Evolutionary conservation across 1,140 invertebrate genomes (phyloP), one percentile per base, ranked within the genome.

Genomic region (Dendroctonus ponderosae): DNA sequence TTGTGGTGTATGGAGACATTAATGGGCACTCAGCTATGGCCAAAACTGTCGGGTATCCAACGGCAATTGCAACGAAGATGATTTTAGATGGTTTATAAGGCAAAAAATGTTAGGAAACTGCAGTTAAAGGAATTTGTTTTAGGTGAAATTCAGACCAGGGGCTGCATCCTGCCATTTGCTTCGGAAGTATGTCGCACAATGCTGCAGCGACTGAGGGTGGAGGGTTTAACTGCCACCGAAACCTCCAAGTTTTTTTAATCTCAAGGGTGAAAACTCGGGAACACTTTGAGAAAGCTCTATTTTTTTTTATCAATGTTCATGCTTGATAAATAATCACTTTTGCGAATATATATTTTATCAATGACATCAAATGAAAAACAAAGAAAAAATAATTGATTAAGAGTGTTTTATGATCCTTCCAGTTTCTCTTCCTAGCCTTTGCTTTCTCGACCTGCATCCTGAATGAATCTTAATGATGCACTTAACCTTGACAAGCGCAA

Each of bases 31-130:
- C 96, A 0, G 98, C 97, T 5, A 99, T 99, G 98, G 94, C 97
- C 0, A 89, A 93, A 74, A 97, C 95, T 12, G 98, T 99, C 6
- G 97, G 97, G 5, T 91, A 96, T 74, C 97, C 97, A 0, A 89
- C 93, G 5, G 97, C 94, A 6, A 98, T 99, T 73, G 94, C 96
- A 5, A 88, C 93, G 0, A 96, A 97, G 80, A 99, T 99, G 97
- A 86, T 99, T 39, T 81, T 99, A 5, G 93, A 97, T 80, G 96
- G 92, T 93, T 81, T n/a, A n/a, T 8, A 8, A 41, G 11, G 7
- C 26, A 39, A 40, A 15, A 8, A 15, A 39, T 41, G n/a, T 52
- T 12, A 9, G 5, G 14, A 5, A 49, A 12, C 39, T 11, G 57
- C 9, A 26, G n/a, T 38, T 26, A 56, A 42, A 49, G 9, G 7